Evolutionary conservation across 2,113 vertebrate genomes (phyloP).

Genomic region (Taurulus bubalis): DNA sequence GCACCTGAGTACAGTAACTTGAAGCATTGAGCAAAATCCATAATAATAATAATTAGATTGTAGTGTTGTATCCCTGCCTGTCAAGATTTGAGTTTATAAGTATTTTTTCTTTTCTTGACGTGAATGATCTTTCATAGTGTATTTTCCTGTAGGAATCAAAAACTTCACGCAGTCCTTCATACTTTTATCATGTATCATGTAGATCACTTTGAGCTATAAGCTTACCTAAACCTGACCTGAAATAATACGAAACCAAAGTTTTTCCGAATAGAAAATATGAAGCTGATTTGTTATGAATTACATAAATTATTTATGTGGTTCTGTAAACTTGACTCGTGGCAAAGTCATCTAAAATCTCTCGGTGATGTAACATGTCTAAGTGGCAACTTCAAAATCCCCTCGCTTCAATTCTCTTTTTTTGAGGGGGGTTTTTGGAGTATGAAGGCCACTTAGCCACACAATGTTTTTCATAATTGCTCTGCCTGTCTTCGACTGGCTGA

Average conservation of each 20-base stretch:
- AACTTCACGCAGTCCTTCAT: background rate
- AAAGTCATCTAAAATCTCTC: conserved; percentile 4
- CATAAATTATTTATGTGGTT: conserved; percentile 18
- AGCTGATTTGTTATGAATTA: background rate
- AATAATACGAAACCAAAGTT: background rate
- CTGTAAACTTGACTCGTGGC: conserved; percentile 13
- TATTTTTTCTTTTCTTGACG: background rate
- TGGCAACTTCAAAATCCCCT: conserved; percentile 19
- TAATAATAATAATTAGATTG: conserved; percentile 47
- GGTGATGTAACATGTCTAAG: conserved; percentile 1
- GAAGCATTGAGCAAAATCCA: conserved; percentile 48
- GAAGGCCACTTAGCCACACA: conserved; percentile 1
- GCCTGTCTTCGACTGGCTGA: conserved; percentile 20
- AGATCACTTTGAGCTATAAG: background rate
- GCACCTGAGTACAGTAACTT: conserved; percentile 27
- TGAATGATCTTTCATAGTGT: background rate
- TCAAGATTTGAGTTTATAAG: background rate
- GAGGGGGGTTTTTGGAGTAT: background rate
- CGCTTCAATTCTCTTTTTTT: conserved; percentile 10
- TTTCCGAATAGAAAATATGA: background rate
- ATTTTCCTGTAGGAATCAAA: background rate
- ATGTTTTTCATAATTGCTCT: conserved; percentile 42
- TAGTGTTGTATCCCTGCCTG: background rate
- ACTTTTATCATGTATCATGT: conserved; percentile 2
- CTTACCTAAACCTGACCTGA: background rate